phyloP scores from a whole-genome alignment of 2,888 invertebrate genomes.

The Metalampra italica region DNA sequence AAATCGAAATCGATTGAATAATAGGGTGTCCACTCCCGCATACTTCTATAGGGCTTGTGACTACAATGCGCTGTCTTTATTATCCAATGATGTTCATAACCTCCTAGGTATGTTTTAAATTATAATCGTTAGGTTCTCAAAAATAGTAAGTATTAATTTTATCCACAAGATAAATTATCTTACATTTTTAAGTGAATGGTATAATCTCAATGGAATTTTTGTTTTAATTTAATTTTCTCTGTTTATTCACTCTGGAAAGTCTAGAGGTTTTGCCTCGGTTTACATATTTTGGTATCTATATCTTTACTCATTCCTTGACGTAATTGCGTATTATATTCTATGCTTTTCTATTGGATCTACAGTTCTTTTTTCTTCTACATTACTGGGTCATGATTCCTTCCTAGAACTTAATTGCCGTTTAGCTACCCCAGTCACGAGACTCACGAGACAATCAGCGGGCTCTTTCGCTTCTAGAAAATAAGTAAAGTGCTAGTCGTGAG shows the following conservation, averaged over 20 bases:
- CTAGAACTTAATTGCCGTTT: conserved; percentile 13
- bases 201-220: too few relatives aligned
- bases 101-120: neutral
- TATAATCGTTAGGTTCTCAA: too few relatives aligned
- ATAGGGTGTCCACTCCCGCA: conserved; percentile 3
- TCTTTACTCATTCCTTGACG: neutral
- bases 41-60: neutral
- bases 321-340: neutral
- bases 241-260: too few relatives aligned
- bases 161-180: too few relatives aligned
- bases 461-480: conserved; percentile 38
- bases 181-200: too few relatives aligned
- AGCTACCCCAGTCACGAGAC: conserved; percentile 29
- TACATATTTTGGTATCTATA: neutral
- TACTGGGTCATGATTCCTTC: conserved; percentile 3
- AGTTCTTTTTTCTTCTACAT: neutral
- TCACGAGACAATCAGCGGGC: conserved; percentile 29
- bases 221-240: too few relatives aligned
- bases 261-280: neutral
- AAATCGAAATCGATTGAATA: conserved; percentile 42
- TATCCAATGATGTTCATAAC: too few relatives aligned
- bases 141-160: too few relatives aligned
- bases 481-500: conserved; percentile 46
- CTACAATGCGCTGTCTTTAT: neutral
- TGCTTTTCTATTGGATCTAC: too few relatives aligned